Evolutionary conservation across 92 coral and sea anemone genomes (phyloP).

Genomic region (Epizoanthus scotinus): DNA sequence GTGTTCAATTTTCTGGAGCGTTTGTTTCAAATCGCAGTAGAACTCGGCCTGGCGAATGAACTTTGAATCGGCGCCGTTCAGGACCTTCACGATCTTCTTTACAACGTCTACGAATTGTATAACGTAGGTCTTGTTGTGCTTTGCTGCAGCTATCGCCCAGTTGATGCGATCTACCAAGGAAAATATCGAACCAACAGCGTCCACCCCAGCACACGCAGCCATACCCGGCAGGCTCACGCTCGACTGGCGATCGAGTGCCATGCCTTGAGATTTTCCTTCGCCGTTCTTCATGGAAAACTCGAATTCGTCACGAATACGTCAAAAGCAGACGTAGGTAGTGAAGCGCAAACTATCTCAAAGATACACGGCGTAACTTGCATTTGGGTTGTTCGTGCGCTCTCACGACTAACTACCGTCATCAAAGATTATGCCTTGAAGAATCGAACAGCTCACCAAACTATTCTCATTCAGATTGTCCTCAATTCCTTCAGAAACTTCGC

Average conservation of each 20-base stretch:
- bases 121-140: conserved; percentile 85
- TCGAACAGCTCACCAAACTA: conserved; percentile 24
- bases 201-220: conserved; percentile 49
- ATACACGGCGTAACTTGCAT: too few relatives aligned
- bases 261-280: neutral
- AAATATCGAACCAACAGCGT: conserved; percentile 69
- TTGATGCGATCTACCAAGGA: conserved; percentile 81
- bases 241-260: neutral
- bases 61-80: conserved; percentile 86
- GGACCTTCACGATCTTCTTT: conserved; percentile 83
- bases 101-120: conserved; percentile 76
- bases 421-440: conserved; percentile 68
- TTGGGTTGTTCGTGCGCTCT: too few relatives aligned
- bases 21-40: conserved; percentile 90
- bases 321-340: too few relatives aligned
- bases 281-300: neutral
- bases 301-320: too few relatives aligned
- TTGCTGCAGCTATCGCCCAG: conserved; percentile 88
- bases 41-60: conserved; percentile 92
- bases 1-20: conserved; percentile 75
- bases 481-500: conserved; percentile 51
- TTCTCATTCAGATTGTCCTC: conserved; percentile 79
- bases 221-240: neutral
- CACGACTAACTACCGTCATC: conserved; percentile 92
- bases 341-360: too few relatives aligned